phyloP scores from a whole-genome alignment of 2,888 invertebrate species.

The Hydropsyche betteni region DNA sequence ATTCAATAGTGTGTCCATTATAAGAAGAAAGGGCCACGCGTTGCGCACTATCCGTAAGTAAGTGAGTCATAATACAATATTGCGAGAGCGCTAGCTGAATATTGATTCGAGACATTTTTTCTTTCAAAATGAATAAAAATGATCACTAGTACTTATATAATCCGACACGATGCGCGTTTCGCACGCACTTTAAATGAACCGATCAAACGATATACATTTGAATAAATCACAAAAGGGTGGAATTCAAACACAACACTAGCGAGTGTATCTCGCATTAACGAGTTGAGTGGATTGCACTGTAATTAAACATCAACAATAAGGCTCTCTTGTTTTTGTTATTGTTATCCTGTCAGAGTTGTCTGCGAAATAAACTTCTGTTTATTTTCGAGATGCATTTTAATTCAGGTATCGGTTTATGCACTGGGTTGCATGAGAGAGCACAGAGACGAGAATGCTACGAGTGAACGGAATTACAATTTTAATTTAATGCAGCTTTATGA shows the following conservation, averaged over 20 bases:
- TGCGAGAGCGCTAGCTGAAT: constrained; percentile 41
- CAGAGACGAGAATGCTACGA: background rate
- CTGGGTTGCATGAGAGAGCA: background rate
- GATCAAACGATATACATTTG: no score
- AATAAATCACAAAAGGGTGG: background rate
- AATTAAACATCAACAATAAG: background rate
- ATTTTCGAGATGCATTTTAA: constrained; percentile 22
- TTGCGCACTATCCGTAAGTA: constrained; percentile 32
- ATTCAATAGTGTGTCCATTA: constrained; percentile 14
- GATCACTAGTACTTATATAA: background rate
- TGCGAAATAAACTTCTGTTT: background rate
- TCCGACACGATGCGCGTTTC: background rate
- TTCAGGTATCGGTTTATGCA: constrained; percentile 9
- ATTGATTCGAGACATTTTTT: constrained; percentile 39
- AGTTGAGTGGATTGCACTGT: background rate
- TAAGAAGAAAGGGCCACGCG: constrained; percentile 2
- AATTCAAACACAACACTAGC: background rate
- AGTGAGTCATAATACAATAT: constrained; percentile 45
- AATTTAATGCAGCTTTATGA: background rate
- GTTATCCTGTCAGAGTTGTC: background rate
- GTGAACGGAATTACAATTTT: background rate
- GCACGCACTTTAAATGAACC: no score
- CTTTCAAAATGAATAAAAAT: background rate
- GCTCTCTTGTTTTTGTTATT: constrained; percentile 8
- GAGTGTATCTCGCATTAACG: no score